A percentile compares a stretch with the other conserved stretches of the same genome.
Conservation (phyloP, 1,140 invertebrate genomes). For the Ceratosolen fusciceps region DNA sequence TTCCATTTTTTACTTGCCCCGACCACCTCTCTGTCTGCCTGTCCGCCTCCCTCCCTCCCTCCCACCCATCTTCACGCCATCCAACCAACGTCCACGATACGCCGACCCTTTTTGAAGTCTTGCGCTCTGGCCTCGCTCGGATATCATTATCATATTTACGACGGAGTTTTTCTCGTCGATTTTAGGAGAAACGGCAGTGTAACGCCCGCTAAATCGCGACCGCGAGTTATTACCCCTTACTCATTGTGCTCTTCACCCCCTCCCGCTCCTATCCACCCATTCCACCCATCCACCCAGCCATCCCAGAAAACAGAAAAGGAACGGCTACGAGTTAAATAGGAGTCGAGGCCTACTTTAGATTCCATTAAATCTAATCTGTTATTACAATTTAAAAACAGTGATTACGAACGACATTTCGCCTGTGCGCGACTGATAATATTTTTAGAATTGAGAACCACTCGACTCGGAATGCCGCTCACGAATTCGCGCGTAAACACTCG, state of each 20-base stretch:
- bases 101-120: not conserved
- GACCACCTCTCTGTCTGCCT: too few relatives aligned
- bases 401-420: not conserved
- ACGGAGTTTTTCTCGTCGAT: not conserved
- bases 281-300: too few relatives aligned
- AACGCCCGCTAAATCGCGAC: not conserved
- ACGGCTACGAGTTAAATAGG: not conserved
- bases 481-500: too few relatives aligned
- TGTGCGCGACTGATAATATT: not conserved
- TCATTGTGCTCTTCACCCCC: too few relatives aligned
- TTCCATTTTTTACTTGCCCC: not conserved
- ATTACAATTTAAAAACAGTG: not conserved
- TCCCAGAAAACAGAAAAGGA: not conserved
- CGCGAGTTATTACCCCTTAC: not conserved
- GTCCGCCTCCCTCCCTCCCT: too few relatives aligned
- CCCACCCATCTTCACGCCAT: too few relatives aligned
- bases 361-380: not conserved
- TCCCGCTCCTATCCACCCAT: too few relatives aligned
- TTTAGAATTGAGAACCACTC: not conserved
- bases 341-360: not conserved
- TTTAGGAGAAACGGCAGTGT: not conserved
- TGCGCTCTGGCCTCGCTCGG: not conserved
- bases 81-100: too few relatives aligned
- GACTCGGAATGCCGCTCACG: not conserved
- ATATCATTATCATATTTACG: conserved; percentile 11